Conservation (phyloP, 1,140 invertebrate genomes). For the Andrena cerasifolii region DNA sequence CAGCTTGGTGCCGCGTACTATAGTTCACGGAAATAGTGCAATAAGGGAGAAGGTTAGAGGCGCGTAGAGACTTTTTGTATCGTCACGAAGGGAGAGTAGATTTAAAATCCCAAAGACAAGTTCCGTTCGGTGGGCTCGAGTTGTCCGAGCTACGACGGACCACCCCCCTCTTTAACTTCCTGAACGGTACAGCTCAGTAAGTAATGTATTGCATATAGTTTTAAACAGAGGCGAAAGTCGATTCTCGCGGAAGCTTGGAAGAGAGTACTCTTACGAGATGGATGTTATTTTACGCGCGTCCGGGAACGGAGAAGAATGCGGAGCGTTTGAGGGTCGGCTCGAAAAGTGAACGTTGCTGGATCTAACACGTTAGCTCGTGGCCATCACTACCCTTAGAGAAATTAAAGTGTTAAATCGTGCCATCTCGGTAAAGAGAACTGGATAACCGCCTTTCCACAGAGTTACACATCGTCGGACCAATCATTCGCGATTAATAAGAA, state of each 20-base stretch:
- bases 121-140: constrained; percentile 7
- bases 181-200: constrained; percentile 46
- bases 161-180: constrained; percentile 23
- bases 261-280: neutral
- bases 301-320: neutral
- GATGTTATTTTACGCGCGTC: constrained; percentile 6
- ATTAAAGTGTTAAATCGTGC: no score
- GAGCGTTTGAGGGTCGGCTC: no score
- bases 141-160: constrained; percentile 15
- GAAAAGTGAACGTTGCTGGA: neutral
- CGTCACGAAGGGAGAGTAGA: constrained; percentile 9
- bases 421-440: no score
- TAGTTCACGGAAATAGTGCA: constrained; percentile 40
- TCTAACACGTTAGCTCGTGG: constrained; percentile 2
- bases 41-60: constrained; percentile 30
- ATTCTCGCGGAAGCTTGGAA: neutral
- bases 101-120: constrained; percentile 35
- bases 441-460: no score
- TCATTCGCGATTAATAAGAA: no score
- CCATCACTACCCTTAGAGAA: no score
- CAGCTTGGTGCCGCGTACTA: constrained; percentile 16
- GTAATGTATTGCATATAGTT: constrained; percentile 48
- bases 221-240: neutral
- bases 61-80: constrained; percentile 38
- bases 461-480: no score